Conservation (phyloP, 2,888 invertebrate species). For the Dryadula phaetusa region DNA sequence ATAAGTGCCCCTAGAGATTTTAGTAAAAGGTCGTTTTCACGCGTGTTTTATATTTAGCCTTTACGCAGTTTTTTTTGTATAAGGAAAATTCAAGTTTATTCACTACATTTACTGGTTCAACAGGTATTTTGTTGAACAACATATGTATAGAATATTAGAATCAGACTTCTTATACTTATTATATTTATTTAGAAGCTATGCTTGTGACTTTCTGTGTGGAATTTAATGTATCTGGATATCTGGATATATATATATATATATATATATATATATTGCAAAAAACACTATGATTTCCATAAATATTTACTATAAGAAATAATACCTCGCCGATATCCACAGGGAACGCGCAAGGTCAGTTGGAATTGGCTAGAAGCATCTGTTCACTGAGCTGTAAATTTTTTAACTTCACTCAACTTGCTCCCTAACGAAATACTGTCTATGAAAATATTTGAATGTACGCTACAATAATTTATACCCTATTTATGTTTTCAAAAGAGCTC, state of each 20-base stretch:
- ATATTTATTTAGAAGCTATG: too few relatives aligned
- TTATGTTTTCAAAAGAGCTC: slow-evolving; percentile 31
- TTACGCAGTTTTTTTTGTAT: slow-evolving; percentile 30
- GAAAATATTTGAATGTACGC: slow-evolving; percentile 30
- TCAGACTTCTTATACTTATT: too few relatives aligned
- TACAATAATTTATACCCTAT: slow-evolving; percentile 39
- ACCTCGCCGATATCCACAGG: slow-evolving; percentile 13
- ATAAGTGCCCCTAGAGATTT: slow-evolving; percentile 1
- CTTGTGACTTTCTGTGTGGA: too few relatives aligned
- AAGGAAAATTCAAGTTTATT: slow-evolving; percentile 26
- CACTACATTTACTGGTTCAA: slow-evolving; percentile 36
- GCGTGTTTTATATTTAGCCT: slow-evolving; percentile 21
- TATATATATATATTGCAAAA: too few relatives aligned
- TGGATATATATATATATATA: too few relatives aligned
- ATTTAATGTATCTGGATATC: too few relatives aligned
- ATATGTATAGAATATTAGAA: not conserved
- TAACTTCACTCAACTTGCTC: slow-evolving; percentile 35
- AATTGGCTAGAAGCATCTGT: slow-evolving; percentile 34
- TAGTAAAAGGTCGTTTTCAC: slow-evolving; percentile 1
- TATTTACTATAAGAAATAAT: slow-evolving; percentile 2
- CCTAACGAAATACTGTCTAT: slow-evolving; percentile 32
- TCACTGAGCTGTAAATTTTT: slow-evolving; percentile 42
- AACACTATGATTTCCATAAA: not conserved
- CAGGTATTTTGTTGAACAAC: not conserved
- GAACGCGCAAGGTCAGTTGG: slow-evolving; percentile 28